These are phyloP conservation scores for Bactericera cockerelli DNA, from an alignment of 1,140 invertebrate genomes.

Conservation along the genomic window DNA sequence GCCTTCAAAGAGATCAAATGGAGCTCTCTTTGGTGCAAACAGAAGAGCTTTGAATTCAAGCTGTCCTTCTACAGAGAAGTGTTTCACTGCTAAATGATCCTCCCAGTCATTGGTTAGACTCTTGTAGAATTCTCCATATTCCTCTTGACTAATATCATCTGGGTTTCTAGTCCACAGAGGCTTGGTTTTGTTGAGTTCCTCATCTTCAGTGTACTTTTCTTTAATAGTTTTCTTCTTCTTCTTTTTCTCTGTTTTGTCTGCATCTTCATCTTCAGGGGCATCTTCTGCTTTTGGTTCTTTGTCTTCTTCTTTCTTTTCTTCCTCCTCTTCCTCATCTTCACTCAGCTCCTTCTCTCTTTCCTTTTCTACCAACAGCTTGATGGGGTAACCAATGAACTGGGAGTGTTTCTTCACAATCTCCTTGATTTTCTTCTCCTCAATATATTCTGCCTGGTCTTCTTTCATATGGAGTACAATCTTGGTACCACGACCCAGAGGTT, in stretches of 20 bases:
- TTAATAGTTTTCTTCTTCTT: slow-evolving; percentile 94
- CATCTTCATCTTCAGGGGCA: slow-evolving; percentile 59
- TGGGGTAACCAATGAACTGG: slow-evolving; percentile 98
- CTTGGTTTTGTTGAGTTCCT: slow-evolving; percentile 97
- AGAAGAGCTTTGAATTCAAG: slow-evolving; percentile 91
- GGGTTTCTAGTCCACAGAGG: slow-evolving; percentile 97
- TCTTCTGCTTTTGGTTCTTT: slow-evolving; percentile 78
- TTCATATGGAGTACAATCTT: slow-evolving; percentile 62
- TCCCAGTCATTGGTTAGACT: slow-evolving; percentile 98
- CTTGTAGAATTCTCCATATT: slow-evolving; percentile 99
- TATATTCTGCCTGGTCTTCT: slow-evolving; percentile 61
- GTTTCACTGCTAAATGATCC: slow-evolving; percentile 95
- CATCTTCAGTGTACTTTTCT: slow-evolving; percentile 95
- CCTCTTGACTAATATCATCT: slow-evolving; percentile 93
- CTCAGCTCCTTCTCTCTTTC: slow-evolving; percentile 90
- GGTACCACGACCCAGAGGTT: slow-evolving; percentile 52
- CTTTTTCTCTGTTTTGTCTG: slow-evolving; percentile 39
- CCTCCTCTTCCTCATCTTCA: slow-evolving; percentile 67
- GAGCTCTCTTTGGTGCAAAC: slow-evolving; percentile 85
- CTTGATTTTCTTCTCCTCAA: slow-evolving; percentile 86
- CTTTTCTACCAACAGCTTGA: slow-evolving; percentile 85
- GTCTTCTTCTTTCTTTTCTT: slow-evolving; percentile 51
- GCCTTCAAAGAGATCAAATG: slow-evolving; percentile 97
- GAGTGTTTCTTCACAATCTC: slow-evolving; percentile 98
- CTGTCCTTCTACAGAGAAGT: slow-evolving; percentile 97